Conservation (phyloP, 1,140 invertebrate genomes). For the Apis laboriosa region DNA sequence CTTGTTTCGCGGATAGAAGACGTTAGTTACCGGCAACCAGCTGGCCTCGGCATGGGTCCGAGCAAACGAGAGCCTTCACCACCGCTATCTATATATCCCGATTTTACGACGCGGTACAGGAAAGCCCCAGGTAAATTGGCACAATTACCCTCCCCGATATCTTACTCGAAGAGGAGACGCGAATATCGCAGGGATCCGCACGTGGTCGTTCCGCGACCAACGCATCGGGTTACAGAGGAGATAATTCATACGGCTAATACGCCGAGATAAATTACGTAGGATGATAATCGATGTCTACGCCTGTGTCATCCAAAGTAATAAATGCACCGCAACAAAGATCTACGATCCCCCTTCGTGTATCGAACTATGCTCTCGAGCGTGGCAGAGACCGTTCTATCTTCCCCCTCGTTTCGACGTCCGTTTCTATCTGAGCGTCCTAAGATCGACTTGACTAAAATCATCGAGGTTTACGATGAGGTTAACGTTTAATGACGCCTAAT, state of each 20-base stretch:
- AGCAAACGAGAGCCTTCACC: conserved; percentile 15
- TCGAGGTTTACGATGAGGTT: neutral
- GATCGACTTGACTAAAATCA: conserved; percentile 49
- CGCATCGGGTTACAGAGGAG: conserved; percentile 38
- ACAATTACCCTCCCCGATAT: conserved; percentile 36
- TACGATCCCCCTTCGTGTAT: conserved; percentile 30
- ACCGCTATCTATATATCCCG: conserved; percentile 6
- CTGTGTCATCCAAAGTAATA: conserved; percentile 45
- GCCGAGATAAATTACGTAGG: conserved; percentile 46
- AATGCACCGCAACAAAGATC: conserved; percentile 37
- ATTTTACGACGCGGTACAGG: conserved; percentile 30
- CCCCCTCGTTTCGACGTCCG: neutral
- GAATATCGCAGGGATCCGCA: neutral
- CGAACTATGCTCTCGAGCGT: neutral
- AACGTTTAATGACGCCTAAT: conserved; percentile 14
- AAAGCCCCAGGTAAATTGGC: conserved; percentile 26
- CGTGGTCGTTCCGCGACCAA: conserved; percentile 5
- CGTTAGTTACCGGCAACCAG: too few species aligned
- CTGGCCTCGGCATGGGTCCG: conserved; percentile 13
- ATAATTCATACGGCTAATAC: conserved; percentile 45
- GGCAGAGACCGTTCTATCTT: neutral
- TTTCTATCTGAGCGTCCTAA: conserved; percentile 14
- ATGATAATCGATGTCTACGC: conserved; percentile 53
- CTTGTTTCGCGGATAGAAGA: too few species aligned
- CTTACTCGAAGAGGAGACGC: neutral